phyloP scores from a whole-genome alignment of 2,113 vertebrate genomes.

The Phylloscopus whistleri region DNA sequence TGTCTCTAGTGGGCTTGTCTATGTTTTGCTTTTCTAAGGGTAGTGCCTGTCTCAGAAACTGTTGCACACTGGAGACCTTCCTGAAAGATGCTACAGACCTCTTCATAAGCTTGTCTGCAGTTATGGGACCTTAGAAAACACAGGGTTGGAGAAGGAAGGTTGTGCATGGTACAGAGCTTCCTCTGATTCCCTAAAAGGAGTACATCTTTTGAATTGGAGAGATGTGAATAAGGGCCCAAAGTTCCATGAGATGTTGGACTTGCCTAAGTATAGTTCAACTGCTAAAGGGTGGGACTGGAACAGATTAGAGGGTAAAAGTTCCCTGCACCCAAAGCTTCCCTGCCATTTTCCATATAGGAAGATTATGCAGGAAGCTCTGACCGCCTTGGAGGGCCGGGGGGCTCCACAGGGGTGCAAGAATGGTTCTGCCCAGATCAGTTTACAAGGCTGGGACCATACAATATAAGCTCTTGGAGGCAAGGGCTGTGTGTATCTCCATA shows the following conservation, averaged over 20 bases:
- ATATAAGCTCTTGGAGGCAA: conserved; percentile 37
- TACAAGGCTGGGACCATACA: conserved; percentile 22
- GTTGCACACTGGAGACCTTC: accelerated
- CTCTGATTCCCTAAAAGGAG: background rate
- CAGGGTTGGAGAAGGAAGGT: background rate
- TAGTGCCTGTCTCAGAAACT: background rate
- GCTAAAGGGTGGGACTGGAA: background rate
- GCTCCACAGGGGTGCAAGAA: background rate
- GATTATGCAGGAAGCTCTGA: background rate
- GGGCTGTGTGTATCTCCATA: conserved; percentile 35
- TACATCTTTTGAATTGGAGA: background rate
- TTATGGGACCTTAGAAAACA: background rate
- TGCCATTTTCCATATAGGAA: background rate
- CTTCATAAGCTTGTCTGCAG: background rate
- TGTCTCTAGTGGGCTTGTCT: background rate
- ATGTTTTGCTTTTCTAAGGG: background rate
- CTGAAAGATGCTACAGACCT: background rate
- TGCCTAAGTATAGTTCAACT: background rate
- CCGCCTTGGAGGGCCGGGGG: background rate
- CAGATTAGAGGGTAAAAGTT: background rate
- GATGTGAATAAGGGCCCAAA: background rate
- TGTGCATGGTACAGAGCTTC: background rate
- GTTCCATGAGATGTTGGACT: background rate
- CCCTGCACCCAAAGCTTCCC: background rate
- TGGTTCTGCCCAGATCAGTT: background rate